Evolutionary conservation across 2,888 invertebrate genomes (phyloP), one percentile per base, ranked within the genome.

Genomic region (Yponomeuta plumbellus): DNA sequence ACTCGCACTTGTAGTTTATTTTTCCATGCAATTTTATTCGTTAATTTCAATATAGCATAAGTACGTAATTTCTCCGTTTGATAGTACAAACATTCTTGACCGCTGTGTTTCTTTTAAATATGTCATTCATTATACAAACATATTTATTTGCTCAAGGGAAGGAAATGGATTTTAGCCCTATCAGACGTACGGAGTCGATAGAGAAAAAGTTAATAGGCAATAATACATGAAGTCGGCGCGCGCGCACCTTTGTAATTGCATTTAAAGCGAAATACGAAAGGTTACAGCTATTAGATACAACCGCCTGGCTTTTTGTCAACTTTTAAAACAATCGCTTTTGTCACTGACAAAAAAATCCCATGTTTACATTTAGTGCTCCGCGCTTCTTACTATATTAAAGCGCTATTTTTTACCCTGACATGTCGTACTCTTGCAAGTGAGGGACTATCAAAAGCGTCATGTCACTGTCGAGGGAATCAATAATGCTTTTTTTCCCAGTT

Each of bases 191-290:
- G 17, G 3, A 17, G 44, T 52, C 17, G 44, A 13, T 34, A 61
- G 40, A 17, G 20, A 64, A 40, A 64, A 63, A 52, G 21, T 40
- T 64, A 64, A 44, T 21, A 64, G 44, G 52, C 40, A 21, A 22
- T 44, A 44, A 44, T 64, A 23, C 44, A 11, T 11, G 3, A 52
- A 44, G 64, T 21, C 64, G 64, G 64, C 64, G 44, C 64, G 39
- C 44, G 44, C 44, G 71, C 73, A 70, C 75, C 70, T 76, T 75
- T 80, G 79, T 84, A 86, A 86, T 85, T 83, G 76, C 79, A 74
- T 77, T 84, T 84, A 81, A 80, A 75, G 76, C 71, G 81, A 83
- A 84, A 81, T 79, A 73, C 65, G 67, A 87, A 88, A 88, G 88
- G 88, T 87, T 82, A 87, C 80, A 71, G 75, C 79, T 74, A 85